Percentiles rank a stretch among this genome's conserved stretches.
phyloP scores from a whole-genome alignment of 2,888 invertebrate genomes.

The Orthosia gracilis region DNA sequence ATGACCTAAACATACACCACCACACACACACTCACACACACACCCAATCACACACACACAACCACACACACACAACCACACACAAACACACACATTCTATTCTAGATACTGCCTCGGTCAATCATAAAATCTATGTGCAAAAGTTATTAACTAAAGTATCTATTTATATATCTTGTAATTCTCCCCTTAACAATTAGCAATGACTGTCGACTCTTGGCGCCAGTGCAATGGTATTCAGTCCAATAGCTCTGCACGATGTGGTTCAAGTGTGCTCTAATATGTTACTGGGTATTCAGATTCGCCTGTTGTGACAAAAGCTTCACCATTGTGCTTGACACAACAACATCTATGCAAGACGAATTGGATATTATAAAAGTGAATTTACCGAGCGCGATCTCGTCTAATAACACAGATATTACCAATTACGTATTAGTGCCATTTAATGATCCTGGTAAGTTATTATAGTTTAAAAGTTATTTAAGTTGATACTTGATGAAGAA shows the following conservation, averaged over 20 bases:
- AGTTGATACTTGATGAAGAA: neutral
- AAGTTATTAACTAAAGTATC: neutral
- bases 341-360: slow-evolving; percentile 76
- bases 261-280: slow-evolving; percentile 37
- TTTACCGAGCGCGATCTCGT: slow-evolving; percentile 61
- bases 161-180: neutral
- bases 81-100: too few species aligned
- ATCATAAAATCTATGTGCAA: neutral
- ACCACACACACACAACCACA: too few species aligned
- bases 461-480: slow-evolving; percentile 35
- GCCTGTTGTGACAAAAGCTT: slow-evolving; percentile 71
- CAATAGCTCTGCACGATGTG: slow-evolving; percentile 50
- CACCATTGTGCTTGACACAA: slow-evolving; percentile 79
- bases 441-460: slow-evolving; percentile 71
- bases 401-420: slow-evolving; percentile 47
- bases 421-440: slow-evolving; percentile 72
- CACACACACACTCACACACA: too few species aligned
- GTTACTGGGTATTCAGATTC: slow-evolving; percentile 25
- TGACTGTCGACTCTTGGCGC: neutral
- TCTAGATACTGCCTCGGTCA: neutral
- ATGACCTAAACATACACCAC: too few species aligned
- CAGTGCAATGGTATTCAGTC: slow-evolving; percentile 1
- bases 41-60: too few species aligned
- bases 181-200: slow-evolving; percentile 35
- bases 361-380: slow-evolving; percentile 72